Percentiles rank a stretch among this genome's conserved stretches.
phyloP scores from a whole-genome alignment of 1,140 invertebrate genomes.

The Drosophila willistoni region DNA sequence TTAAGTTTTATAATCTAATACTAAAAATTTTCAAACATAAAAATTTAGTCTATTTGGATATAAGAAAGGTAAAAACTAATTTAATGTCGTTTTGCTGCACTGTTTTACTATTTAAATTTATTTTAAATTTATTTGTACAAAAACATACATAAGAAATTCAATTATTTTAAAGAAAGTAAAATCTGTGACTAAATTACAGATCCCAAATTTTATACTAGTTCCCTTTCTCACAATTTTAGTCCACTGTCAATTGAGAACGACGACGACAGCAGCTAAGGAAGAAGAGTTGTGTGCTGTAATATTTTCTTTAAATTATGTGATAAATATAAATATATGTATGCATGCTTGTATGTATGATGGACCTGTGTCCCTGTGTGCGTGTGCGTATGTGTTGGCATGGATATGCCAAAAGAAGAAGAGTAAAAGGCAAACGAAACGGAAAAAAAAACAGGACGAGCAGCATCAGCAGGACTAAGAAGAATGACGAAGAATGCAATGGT shows the following conservation, averaged over 20 bases:
- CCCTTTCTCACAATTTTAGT: background rate
- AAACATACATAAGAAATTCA: too few species aligned
- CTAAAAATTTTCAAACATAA: too few species aligned
- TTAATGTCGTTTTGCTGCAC: too few species aligned
- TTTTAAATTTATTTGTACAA: too few species aligned
- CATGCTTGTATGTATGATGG: background rate
- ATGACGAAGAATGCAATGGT: conserved; percentile 22
- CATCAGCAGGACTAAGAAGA: conserved; percentile 13
- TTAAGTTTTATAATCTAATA: too few species aligned
- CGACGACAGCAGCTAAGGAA: conserved; percentile 31
- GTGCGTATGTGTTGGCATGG: conserved; percentile 15
- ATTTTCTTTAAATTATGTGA: conserved; percentile 78
- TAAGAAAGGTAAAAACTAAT: too few species aligned
- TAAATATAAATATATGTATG: conserved; percentile 71
- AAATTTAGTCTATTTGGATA: too few species aligned
- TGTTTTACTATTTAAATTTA: too few species aligned
- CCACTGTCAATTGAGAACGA: conserved; percentile 22
- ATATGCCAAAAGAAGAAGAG: background rate
- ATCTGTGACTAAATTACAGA: too few species aligned
- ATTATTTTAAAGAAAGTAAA: too few species aligned
- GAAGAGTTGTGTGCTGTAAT: conserved; percentile 63
- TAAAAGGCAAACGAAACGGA: background rate
- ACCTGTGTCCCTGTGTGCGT: conserved; percentile 7
- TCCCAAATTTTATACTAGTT: too few species aligned
- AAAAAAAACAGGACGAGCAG: conserved; percentile 5